Base-by-base conservation (phyloP, 2,113 vertebrate species). In the Nothocercus nigrocapillus region DNA sequence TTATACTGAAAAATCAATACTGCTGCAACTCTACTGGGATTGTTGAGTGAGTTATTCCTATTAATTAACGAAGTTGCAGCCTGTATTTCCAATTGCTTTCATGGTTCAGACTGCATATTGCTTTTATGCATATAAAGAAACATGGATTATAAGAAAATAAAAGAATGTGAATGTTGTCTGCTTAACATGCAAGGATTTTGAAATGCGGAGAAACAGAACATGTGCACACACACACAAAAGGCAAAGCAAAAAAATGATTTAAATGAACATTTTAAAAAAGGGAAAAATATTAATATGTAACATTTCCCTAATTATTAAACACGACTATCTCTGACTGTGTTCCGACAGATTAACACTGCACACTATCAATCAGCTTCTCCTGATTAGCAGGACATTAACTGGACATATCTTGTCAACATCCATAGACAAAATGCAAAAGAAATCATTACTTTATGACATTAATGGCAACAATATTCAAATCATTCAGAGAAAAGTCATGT, bases 1-100 rank as follows among this genome's bases (percentile, higher is more conserved):
- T 74, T 67, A 79, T 72, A 91, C 79, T 85, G 79, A 96, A 96
- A 96, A 96, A 92, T 95, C 93, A 61, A 95, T 95, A 94, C 6
- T 44, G 14, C 16, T 75, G 51, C 32, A 89, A 42, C 13, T 86
- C 80, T 89, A 3, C 24, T 68, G 16, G 11, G 13, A 72, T 78
- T 90, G 80, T 32, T 70, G 25, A 5, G 58, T 93, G 85, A 92
- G 81, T 92, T 93, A 93, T 90, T 77, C 36, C 62, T 90, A 64
- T 22, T 90, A 93, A 92, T 94, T 95, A 90, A 63, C 30, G 32
- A 12, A 58, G 61, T n/a, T 90, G 5, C 12, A 90, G 22, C 16
- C 8, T 78, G 24, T 86, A 1, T 70, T 81, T 93, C n/a, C 16
- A 86, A 13, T 36, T 58, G 6, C 30, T 95, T 87, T 30, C 22